Conservation (phyloP, 2,888 invertebrate species). For the Oxyteleia sp. region DNA sequence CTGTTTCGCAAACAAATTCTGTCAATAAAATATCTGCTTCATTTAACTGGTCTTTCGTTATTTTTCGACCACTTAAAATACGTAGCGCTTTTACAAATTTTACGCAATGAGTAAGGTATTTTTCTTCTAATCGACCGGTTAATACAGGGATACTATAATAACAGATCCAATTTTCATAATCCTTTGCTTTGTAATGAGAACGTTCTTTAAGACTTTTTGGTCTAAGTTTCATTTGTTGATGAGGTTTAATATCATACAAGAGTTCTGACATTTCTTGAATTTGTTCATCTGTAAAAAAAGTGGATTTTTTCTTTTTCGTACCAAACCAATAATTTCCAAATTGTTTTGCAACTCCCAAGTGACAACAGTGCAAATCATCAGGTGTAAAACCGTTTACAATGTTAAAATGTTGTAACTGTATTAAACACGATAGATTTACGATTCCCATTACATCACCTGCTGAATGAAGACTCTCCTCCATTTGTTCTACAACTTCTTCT, state of each 20-base stretch:
- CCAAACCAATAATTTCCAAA: constrained; percentile 48
- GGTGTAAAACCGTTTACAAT: constrained; percentile 62
- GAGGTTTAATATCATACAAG: constrained; percentile 9
- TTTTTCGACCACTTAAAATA: neutral
- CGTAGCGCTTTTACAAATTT: constrained; percentile 15
- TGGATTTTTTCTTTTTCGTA: neutral
- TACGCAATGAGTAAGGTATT: constrained; percentile 6
- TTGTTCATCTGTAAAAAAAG: constrained; percentile 7
- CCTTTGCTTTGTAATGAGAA: constrained; percentile 9
- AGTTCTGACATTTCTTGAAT: constrained; percentile 4
- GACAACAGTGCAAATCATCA: constrained; percentile 56
- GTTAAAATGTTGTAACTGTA: constrained; percentile 48
- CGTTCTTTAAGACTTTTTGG: constrained; percentile 16
- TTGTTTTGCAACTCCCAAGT: constrained; percentile 55
- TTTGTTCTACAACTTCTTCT: constrained; percentile 36
- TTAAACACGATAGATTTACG: constrained; percentile 36
- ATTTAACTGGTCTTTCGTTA: neutral
- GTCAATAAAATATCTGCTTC: constrained; percentile 4
- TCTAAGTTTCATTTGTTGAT: constrained; percentile 16
- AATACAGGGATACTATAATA: constrained; percentile 20
- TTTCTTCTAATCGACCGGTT: neutral
- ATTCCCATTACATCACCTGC: constrained; percentile 37
- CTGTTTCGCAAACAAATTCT: constrained; percentile 27
- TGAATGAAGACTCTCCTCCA: constrained; percentile 28
- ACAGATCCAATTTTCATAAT: constrained; percentile 22